These are phyloP conservation scores for Parus major DNA, from an alignment of 2,113 vertebrate genomes.

Conservation along the genomic window DNA sequence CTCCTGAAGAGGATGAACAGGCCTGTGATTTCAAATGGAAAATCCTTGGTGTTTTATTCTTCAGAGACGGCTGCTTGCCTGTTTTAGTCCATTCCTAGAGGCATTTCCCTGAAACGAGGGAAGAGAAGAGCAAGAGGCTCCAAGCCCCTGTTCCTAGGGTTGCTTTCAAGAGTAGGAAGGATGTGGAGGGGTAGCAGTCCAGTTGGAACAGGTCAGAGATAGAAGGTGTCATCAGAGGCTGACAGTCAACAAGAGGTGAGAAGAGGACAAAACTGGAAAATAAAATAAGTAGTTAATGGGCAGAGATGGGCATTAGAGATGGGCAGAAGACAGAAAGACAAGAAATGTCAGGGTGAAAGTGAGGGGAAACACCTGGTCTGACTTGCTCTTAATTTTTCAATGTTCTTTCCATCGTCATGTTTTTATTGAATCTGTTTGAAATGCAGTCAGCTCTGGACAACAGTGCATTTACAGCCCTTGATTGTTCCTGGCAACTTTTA, in stretches of 20 bases:
- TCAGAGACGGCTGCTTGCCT: background rate
- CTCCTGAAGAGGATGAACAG: background rate
- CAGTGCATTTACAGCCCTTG: background rate
- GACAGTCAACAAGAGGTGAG: background rate
- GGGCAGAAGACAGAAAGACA: background rate
- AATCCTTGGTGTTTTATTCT: background rate
- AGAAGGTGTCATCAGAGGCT: background rate
- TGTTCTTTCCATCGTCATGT: background rate
- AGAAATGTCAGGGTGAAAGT: background rate
- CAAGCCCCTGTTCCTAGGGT: background rate
- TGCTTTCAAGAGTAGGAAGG: background rate
- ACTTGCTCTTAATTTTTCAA: background rate
- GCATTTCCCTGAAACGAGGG: background rate
- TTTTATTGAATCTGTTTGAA: background rate
- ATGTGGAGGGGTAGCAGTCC: background rate
- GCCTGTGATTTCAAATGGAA: background rate
- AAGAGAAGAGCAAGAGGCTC: background rate
- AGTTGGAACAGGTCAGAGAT: background rate
- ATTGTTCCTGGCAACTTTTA: background rate
- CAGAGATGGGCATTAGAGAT: background rate
- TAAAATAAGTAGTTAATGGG: background rate
- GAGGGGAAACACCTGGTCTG: background rate
- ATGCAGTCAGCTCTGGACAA: background rate
- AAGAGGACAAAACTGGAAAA: background rate
- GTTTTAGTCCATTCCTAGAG: background rate